Conservation (phyloP, 2,113 vertebrate species). For the Protobothrops flavoviridis region DNA sequence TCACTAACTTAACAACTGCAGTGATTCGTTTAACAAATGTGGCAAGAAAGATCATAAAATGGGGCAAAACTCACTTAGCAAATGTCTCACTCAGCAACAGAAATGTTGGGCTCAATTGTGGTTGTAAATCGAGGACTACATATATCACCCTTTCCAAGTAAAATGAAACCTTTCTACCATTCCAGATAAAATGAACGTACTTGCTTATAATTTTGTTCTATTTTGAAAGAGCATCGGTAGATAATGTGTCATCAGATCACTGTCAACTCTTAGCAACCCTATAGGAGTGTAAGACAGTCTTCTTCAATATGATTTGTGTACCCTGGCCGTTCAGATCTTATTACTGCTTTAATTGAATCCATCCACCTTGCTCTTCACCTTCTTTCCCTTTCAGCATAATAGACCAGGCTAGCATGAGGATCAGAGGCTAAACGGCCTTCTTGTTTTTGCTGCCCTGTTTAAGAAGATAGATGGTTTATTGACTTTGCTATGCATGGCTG, state of each 20-base stretch:
- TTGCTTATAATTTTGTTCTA: background rate
- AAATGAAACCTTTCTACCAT: background rate
- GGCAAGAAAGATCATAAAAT: background rate
- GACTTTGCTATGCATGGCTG: background rate
- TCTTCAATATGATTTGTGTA: background rate
- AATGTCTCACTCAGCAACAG: background rate
- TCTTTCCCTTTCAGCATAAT: background rate
- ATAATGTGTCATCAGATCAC: background rate
- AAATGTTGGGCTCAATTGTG: background rate
- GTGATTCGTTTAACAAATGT: background rate
- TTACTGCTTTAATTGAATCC: background rate
- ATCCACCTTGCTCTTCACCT: background rate
- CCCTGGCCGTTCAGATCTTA: background rate
- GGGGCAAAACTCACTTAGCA: background rate
- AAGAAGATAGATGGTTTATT: background rate
- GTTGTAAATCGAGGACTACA: background rate
- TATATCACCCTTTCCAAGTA: background rate
- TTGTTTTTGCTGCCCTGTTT: background rate
- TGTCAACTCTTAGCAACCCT: background rate
- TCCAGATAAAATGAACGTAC: background rate
- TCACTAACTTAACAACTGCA: background rate
- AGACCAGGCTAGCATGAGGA: background rate
- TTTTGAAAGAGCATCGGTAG: background rate
- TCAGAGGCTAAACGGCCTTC: background rate
- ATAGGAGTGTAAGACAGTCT: background rate